phyloP scores from a whole-genome alignment of 37 sponge, comb jelly and placozoan species.

The Oopsacas minuta region DNA sequence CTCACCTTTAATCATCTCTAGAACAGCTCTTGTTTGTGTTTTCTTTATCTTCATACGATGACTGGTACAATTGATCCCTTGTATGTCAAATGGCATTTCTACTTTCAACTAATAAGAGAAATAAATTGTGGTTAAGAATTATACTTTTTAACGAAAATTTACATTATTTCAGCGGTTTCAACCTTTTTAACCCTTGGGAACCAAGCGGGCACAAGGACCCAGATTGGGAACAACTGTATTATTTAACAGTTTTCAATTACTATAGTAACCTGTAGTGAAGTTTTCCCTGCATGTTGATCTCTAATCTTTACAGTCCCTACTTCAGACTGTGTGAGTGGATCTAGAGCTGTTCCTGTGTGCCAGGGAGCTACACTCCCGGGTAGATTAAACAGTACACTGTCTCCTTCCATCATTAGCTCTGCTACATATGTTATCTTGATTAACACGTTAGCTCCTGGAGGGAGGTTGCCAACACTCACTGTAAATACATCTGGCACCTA shows the following conservation, averaged over 20 bases:
- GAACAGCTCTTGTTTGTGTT: slow-evolving; percentile 76
- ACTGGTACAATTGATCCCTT: slow-evolving; percentile 56
- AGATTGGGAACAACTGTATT: too few relatives aligned
- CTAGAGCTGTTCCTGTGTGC: slow-evolving; percentile 67
- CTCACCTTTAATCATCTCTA: slow-evolving; percentile 49
- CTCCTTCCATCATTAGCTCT: slow-evolving; percentile 80
- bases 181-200: too few relatives aligned
- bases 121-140: slow-evolving; percentile 3
- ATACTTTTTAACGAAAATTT: too few relatives aligned
- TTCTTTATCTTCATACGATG: slow-evolving; percentile 82
- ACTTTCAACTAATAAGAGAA: slow-evolving; percentile 51
- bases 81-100: slow-evolving; percentile 95
- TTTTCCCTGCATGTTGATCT: slow-evolving; percentile 31
- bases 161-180: too few relatives aligned
- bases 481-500: slow-evolving; percentile 84
- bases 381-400: slow-evolving; percentile 67
- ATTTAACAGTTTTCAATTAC: too few relatives aligned
- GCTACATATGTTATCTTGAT: slow-evolving; percentile 99
- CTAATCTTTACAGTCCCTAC: slow-evolving; percentile 71
- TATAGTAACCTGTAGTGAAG: background rate
- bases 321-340: slow-evolving; percentile 60
- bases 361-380: slow-evolving; percentile 91
- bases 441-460: slow-evolving; percentile 84
- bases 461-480: slow-evolving; percentile 93
- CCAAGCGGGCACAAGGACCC: too few relatives aligned